Evolutionary conservation across 2,113 vertebrate species (phyloP), one percentile per base, ranked within the genome.

Genomic region (Nycticorax nycticorax): DNA sequence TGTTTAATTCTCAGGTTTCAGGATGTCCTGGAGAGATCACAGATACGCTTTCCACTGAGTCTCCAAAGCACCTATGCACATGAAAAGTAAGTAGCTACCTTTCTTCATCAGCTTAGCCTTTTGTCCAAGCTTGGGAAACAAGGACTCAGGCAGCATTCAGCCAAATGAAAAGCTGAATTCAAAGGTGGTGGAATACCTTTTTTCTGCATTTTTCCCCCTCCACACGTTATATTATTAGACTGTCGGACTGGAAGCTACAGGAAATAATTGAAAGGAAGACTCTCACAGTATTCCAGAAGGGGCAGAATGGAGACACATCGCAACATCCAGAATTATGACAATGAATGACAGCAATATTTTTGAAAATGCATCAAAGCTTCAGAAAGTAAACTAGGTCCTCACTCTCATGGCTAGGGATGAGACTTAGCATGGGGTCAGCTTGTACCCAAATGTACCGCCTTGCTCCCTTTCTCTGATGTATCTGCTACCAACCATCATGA

Each of bases 221-320:
- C 30, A 45, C 57, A 45, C 4, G n/a, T 89, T 66, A 39, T 63
- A 80, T 77, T 95, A 78, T 95, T 82, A 93, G 71, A 79, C 26
- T 33, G 41, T 59, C 45, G 62, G 67, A 82, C 27, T 91, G 55
- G 50, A 76, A 89, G 60, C 62, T 69, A 85, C 79, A 92, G n/a
- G 28, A 95, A 97, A 89, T 92, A 95, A 91, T 84, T 92, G 92
- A 93, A 95, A 93, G 85, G 19, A 92, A 94, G 48, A 35, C 30
- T 92, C 71, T 76, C 53, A 35, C 2, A 3, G 21, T 47, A 87
- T 81, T 94, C 35, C 83, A 91, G 41, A 91, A 91, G 26, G 32
- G 50, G n/a, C 62, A 93, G 32, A 79, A 93, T 39, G 32, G 80
- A 95, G 33, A 75, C 69, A 71, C 21, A 43, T 63, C 22, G 1